phyloP scores from a whole-genome alignment of 2,113 vertebrate genomes.

The Pimephales promelas region DNA sequence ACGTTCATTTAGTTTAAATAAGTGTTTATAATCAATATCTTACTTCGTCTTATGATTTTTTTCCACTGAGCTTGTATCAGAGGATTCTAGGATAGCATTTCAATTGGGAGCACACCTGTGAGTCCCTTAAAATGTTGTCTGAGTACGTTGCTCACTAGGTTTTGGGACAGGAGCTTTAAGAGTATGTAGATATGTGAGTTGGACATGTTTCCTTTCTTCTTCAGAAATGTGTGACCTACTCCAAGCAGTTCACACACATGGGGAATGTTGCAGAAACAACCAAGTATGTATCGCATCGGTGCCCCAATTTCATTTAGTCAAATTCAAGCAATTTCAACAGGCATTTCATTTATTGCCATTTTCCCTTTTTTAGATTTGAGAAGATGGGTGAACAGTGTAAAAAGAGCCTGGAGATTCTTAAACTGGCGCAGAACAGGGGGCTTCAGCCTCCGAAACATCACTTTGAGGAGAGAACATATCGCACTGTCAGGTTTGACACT shows the following conservation, averaged over 20 bases:
- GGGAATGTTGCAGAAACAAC: conserved; percentile 90
- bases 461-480: conserved; percentile 90
- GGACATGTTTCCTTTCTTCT: conserved; percentile 39
- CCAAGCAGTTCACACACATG: conserved; percentile 94
- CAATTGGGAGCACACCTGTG: too few species aligned
- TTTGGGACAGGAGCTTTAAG: background rate
- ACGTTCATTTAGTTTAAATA: too few species aligned
- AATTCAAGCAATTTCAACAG: background rate
- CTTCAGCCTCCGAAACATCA: conserved; percentile 91
- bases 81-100: too few species aligned
- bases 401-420: conserved; percentile 88
- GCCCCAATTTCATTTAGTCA: background rate
- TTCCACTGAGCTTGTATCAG: too few species aligned
- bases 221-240: conserved; percentile 92
- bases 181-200: background rate
- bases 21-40: too few species aligned
- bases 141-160: background rate
- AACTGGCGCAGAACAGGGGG: conserved; percentile 84
- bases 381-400: conserved; percentile 89
- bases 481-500: conserved; percentile 84
- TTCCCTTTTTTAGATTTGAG: conserved; percentile 82
- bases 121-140: background rate
- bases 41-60: too few species aligned
- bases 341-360: background rate
- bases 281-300: conserved; percentile 76